Base-by-base conservation (phyloP, 2,888 invertebrate species). In the Laspeyria flexula region DNA sequence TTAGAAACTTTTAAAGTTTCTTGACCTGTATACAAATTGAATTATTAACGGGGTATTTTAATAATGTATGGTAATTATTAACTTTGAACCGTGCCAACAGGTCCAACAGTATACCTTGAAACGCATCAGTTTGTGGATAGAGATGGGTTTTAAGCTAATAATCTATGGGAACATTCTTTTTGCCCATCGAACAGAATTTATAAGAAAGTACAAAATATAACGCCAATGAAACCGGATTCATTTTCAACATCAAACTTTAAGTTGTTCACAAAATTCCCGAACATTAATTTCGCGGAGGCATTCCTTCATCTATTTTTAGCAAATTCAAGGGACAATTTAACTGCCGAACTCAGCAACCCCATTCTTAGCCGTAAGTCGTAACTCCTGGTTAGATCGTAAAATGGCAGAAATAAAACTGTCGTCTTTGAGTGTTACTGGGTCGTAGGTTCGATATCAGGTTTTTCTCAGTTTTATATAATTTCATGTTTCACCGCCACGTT, bases 301-400 rank as follows among this genome's bases (percentile, higher is more conserved):
- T 55, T 53, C 27, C 30, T 38, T 42, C 35, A 37, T 10, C 30
- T 55, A 60, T 70, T 69, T 62, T 57, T 54, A 42, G 40, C 21
- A 9, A 62, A 63, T 60, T 48, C 53, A 43, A 52, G 57, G 70
- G 66, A 62, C 35, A 55, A 50, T 67, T 66, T 52, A 55, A 66
- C 53, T 38, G 47, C n/a, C 27, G 15, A 54, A 55, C 25, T 57
- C 55, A 55, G 63, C 53, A 55, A 25, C 57, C 51, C 47, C 37
- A 35, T 30, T 53, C 43, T 52, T 42, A 53, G 45, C 39, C 46
- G 44, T 55, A 43, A 47, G 52, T 55, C 70, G 72, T 70, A 70
- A 71, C 55, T 71, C 53, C 54, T 51, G 60, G 45, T 27, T 55
- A 31, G 41, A 15, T 66, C 62, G 70, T 66, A 70, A 69, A 70